Evolutionary conservation across 37 sponge, comb jelly and placozoan genomes (phyloP).

Genomic region (Cliona cf. orientalis): DNA sequence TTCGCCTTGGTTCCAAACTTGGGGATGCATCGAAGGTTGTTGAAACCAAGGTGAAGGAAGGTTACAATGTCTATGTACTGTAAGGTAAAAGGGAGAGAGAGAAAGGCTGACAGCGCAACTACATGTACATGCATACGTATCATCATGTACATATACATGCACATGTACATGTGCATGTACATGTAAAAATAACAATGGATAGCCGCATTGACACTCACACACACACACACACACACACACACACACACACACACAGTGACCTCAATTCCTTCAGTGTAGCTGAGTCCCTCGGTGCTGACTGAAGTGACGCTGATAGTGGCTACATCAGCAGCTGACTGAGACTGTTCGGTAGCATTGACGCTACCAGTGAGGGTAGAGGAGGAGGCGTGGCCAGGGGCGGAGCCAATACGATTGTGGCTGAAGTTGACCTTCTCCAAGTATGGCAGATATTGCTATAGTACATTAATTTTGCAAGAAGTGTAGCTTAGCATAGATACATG

Average conservation of each 20-base stretch:
- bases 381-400: neutral
- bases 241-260: neutral
- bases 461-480: too few relatives aligned
- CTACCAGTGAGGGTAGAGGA: neutral
- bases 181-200: too few relatives aligned
- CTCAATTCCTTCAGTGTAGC: constrained; percentile 16
- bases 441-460: constrained; percentile 74
- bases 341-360: too few relatives aligned
- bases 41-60: constrained; percentile 74
- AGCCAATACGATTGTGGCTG: constrained; percentile 58
- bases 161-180: neutral
- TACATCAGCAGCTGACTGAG: too few relatives aligned
- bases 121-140: neutral
- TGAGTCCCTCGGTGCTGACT: neutral
- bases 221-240: neutral
- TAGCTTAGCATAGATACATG: too few relatives aligned
- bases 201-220: neutral
- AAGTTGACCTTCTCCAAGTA: constrained; percentile 64
- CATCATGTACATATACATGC: too few relatives aligned
- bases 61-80: constrained; percentile 52
- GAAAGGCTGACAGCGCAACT: neutral
- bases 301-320: too few relatives aligned
- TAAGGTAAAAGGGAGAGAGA: neutral
- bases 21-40: constrained; percentile 51
- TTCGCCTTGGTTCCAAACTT: constrained; percentile 45